phyloP scores from a whole-genome alignment of 2,888 invertebrate genomes.

The Melanotus villosus region DNA sequence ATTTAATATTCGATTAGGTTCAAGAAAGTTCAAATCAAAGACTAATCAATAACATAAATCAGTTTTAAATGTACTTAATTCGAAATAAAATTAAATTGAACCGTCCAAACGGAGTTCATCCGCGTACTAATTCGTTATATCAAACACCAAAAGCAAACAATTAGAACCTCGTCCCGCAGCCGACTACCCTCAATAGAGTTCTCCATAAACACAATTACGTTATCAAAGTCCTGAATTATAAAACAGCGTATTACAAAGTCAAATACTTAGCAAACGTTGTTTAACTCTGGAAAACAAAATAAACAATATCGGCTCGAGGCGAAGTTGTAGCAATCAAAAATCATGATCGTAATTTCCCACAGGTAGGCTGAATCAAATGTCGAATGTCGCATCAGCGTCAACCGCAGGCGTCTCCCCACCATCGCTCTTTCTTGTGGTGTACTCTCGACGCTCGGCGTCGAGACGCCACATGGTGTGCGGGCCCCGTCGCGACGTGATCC shows the following conservation, averaged over 20 bases:
- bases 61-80: too few relatives aligned
- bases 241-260: conserved; percentile 20
- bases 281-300: conserved; percentile 26
- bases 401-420: conserved; percentile 60
- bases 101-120: too few relatives aligned
- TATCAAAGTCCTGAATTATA: conserved; percentile 11
- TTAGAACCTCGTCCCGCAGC: neutral
- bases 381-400: conserved; percentile 61
- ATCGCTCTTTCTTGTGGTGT: conserved; percentile 54
- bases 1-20: too few relatives aligned
- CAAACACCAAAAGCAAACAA: neutral
- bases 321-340: conserved; percentile 48
- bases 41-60: too few relatives aligned
- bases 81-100: too few relatives aligned
- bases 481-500: conserved; percentile 42
- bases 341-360: conserved; percentile 58
- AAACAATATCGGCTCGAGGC: conserved; percentile 35
- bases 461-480: conserved; percentile 63
- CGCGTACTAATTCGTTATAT: too few relatives aligned
- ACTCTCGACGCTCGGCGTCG: conserved; percentile 56
- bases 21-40: too few relatives aligned
- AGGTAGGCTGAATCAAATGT: conserved; percentile 62
- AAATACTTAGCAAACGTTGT: conserved; percentile 24
- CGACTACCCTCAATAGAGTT: neutral
- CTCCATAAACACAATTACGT: conserved; percentile 5